Base-by-base conservation (phyloP, 1,140 invertebrate species). In the Arctopsyche grandis region DNA sequence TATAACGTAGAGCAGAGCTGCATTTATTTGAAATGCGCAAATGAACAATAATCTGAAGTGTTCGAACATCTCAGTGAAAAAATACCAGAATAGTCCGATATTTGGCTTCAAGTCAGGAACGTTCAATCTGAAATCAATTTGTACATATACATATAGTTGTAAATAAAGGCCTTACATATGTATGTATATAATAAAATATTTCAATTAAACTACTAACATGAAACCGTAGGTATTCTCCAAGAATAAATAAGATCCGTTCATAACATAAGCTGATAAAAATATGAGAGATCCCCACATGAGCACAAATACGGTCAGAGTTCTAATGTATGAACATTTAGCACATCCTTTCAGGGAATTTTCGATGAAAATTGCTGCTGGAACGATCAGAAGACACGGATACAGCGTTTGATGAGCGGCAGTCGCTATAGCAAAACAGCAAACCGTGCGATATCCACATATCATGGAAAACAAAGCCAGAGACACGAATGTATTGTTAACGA, bases 51-150 rank as follows among this genome's bases (percentile, higher is more conserved):
- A 90, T 70, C 96, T 91, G 84, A 99, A 99, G 87, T 99, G 98
- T 84, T 99, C 98, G 91, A 99, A 99, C 96, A 99, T 98, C 90
- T 99, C 98, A 0, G 97, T 99, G 85, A 99, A 99, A 86, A 99
- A 99, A 86, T 99, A 99, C 98, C 98, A 99, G 86, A 99, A 99
- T 0, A 99, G 88, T 1, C 98, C 98, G 84, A 99, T 96, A 85
- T 99, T 99, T 22, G 98, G 98, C 82, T 96, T 94, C 63, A 99
- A 89, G 89, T 99, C 98, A 22, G 96, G 95, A 21, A 98, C 96
- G 63, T 91, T 91, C 74, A 96, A 90, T 85, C 93, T 94, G 87
- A 78, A 89, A 90, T 77, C 81, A 83, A 83, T 83, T 82, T 79
- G 21, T 66, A 66, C 10, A 26, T 60, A 60, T 9, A 60, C n/a